Conservation (phyloP, 2,113 vertebrate genomes). For the Corapipo altera region DNA sequence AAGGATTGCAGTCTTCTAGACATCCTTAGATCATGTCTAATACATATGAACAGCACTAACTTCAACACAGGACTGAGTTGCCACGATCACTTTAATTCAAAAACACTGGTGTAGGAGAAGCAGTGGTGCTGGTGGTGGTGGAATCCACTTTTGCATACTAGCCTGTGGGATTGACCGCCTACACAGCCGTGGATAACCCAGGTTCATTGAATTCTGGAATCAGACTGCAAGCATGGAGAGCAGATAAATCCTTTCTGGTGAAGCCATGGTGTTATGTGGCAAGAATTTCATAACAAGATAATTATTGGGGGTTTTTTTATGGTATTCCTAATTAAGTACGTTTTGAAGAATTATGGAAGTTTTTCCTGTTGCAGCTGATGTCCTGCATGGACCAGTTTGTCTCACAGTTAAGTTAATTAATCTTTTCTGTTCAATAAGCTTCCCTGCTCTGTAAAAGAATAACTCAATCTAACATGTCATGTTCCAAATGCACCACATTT, state of each 20-base stretch:
- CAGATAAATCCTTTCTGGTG: neutral
- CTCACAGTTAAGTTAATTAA: neutral
- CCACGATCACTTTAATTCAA: neutral
- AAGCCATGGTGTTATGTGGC: neutral
- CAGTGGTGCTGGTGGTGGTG: neutral
- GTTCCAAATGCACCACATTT: neutral
- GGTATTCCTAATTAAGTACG: neutral
- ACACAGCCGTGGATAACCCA: neutral
- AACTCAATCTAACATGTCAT: neutral
- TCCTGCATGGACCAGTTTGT: neutral
- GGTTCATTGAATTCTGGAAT: neutral
- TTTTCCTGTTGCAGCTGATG: neutral
- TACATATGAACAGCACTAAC: neutral
- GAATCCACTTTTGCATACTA: neutral
- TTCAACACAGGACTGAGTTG: neutral
- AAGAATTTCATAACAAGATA: neutral
- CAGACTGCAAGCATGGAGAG: neutral
- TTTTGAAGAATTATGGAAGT: neutral
- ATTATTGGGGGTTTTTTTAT: neutral
- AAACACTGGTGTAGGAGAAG: neutral
- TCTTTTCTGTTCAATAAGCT: neutral
- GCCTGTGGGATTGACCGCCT: neutral
- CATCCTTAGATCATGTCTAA: neutral
- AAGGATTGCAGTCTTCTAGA: neutral
- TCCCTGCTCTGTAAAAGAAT: neutral